phyloP scores from a whole-genome alignment of 2,888 invertebrate species.

The Helobdella robusta region DNA sequence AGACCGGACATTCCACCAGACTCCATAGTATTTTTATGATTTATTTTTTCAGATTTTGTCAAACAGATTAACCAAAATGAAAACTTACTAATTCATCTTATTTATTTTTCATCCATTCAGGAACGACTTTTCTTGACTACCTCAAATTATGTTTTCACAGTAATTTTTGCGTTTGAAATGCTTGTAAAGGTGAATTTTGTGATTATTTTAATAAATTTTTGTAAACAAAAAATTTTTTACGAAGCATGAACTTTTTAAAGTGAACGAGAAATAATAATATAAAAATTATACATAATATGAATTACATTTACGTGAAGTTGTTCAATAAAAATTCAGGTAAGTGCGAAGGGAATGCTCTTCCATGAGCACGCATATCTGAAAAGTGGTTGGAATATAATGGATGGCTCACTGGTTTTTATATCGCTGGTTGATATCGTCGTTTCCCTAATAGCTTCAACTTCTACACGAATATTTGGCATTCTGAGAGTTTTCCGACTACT shows the following conservation, averaged over 20 bases:
- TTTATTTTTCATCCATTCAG: conserved; percentile 43
- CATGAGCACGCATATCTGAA: conserved; percentile 91
- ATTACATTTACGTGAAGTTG: no score
- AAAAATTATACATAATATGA: no score
- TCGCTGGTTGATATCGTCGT: conserved; percentile 92
- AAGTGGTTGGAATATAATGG: conserved; percentile 99
- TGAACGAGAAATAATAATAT: no score
- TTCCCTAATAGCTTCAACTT: conserved; percentile 78
- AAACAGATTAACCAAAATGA: not conserved
- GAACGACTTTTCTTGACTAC: conserved; percentile 77
- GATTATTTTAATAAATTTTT: no score
- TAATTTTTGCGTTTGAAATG: conserved; percentile 94
- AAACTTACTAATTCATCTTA: not conserved
- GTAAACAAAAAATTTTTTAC: no score
- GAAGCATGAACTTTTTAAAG: no score
- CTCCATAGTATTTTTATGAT: conserved; percentile 53
- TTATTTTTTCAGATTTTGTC: not conserved
- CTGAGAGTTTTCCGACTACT: conserved; percentile 90
- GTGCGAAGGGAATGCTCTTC: conserved; percentile 88
- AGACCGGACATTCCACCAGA: conserved; percentile 91
- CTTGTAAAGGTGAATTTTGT: conserved; percentile 81
- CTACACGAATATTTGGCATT: conserved; percentile 93
- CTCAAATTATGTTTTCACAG: conserved; percentile 93
- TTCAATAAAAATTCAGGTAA: conserved; percentile 64
- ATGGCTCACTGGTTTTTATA: conserved; percentile 90